Conservation (phyloP, 1,140 invertebrate genomes). For the Meteorus sp. region DNA sequence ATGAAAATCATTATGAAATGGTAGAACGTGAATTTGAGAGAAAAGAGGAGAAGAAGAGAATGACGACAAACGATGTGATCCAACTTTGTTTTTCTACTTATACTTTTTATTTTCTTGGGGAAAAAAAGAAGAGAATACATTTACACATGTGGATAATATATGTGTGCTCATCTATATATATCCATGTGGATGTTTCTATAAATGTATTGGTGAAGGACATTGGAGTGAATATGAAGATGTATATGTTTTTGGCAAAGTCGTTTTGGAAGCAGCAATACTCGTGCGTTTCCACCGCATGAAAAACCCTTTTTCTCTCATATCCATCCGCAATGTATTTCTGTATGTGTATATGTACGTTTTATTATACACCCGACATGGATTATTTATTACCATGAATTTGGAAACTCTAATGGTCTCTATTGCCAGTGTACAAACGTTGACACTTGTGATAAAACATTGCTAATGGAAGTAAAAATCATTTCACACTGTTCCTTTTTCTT, state of each 20-base stretch:
- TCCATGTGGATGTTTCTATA: too few species aligned
- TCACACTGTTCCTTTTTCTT: too few species aligned
- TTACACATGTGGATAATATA: too few species aligned
- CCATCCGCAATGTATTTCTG: constrained; percentile 1
- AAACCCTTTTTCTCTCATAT: not conserved
- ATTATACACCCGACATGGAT: constrained; percentile 9
- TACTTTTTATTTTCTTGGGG: too few species aligned
- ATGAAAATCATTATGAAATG: constrained; percentile 7
- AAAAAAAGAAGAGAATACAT: too few species aligned
- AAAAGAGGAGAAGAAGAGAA: too few species aligned
- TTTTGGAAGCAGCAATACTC: not conserved
- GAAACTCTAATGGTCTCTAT: constrained; percentile 34
- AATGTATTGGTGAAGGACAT: too few species aligned
- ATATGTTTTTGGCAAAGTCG: constrained; percentile 3
- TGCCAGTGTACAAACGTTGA: constrained; percentile 28
- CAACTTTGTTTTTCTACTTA: too few species aligned
- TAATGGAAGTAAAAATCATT: constrained; percentile 35
- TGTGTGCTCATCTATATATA: too few species aligned
- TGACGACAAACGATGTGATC: too few species aligned
- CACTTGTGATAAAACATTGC: constrained; percentile 31
- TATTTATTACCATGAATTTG: constrained; percentile 32
- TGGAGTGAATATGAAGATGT: not conserved
- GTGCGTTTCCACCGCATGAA: too few species aligned
- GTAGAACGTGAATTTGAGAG: not conserved
- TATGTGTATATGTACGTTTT: not conserved